Conservation (phyloP, 2,113 vertebrate species). For the Cephalophus harveyi region DNA sequence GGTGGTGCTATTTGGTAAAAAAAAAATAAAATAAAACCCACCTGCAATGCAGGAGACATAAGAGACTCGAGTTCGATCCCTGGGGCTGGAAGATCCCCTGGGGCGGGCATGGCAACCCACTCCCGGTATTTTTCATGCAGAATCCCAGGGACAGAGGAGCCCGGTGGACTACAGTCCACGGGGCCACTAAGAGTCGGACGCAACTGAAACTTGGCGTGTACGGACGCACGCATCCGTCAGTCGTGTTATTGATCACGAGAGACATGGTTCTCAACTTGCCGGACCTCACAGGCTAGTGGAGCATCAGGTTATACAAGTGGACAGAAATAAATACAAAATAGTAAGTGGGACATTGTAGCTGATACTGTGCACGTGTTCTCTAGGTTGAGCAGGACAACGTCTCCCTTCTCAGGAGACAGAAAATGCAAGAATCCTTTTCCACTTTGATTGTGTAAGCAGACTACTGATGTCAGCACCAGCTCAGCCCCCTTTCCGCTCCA, state of each 20-base stretch:
- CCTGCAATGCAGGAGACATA: background rate
- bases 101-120: background rate
- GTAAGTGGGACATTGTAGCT: background rate
- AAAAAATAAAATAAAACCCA: background rate
- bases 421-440: background rate
- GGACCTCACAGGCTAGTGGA: background rate
- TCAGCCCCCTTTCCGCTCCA: background rate
- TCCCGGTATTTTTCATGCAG: background rate
- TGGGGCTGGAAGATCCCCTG: background rate
- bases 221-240: accelerated
- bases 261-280: background rate
- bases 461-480: background rate
- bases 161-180: accelerated
- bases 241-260: background rate
- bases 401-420: background rate
- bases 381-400: background rate
- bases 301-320: background rate
- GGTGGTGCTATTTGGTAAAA: background rate
- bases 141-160: background rate
- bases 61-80: background rate
- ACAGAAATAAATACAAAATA: background rate
- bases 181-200: background rate
- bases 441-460: background rate
- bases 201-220: background rate
- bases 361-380: background rate